Evolutionary conservation across 2,888 invertebrate genomes (phyloP).

Genomic region (Rhopalosiphum nymphaeae): DNA sequence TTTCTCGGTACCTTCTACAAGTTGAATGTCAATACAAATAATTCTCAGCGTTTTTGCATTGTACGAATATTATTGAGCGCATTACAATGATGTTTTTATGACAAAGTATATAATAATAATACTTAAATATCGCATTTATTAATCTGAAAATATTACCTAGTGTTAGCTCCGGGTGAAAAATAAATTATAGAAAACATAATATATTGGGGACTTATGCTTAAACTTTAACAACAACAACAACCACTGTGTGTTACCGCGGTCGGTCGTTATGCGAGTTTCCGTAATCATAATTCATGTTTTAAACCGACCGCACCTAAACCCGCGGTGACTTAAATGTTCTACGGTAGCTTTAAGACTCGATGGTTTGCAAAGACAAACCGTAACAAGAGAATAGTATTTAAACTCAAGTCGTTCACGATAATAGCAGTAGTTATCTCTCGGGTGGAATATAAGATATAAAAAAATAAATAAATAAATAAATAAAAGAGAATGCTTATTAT

Average conservation of each 20-base stretch:
- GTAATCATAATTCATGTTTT: slow-evolving; percentile 29
- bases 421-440: not conserved
- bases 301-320: slow-evolving; percentile 9
- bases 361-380: not conserved
- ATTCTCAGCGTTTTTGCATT: not conserved
- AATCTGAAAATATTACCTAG: not conserved
- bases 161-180: too few species aligned
- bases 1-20: not conserved
- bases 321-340: slow-evolving; percentile 13
- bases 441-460: not conserved
- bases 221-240: slow-evolving; percentile 16
- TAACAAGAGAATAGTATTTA: slow-evolving; percentile 20
- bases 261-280: not conserved
- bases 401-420: not conserved
- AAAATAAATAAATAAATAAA: not conserved
- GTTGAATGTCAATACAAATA: not conserved
- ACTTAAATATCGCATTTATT: not conserved
- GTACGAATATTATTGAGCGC: not conserved
- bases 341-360: not conserved
- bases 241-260: not conserved
- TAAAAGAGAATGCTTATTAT: not conserved
- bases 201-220: not conserved
- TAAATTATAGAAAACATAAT: slow-evolving; percentile 31
- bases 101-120: not conserved
- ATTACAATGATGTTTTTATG: not conserved